Evolutionary conservation across 2,797 vertebrate species (phyloP), one percentile per base, ranked within the genome.

Genomic region (Syngnathus rostellatus): DNA sequence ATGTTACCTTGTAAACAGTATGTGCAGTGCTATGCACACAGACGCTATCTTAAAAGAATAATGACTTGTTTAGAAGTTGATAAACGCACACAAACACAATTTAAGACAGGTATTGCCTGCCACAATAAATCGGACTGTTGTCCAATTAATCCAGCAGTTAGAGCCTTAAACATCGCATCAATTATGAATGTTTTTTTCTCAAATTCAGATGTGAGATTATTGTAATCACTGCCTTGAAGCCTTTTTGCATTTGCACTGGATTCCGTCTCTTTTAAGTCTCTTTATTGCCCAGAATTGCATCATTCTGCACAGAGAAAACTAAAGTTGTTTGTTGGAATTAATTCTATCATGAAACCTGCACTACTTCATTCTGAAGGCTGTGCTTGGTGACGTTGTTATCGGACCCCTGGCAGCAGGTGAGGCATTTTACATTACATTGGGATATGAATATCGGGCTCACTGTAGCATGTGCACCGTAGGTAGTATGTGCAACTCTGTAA

Each of bases 211-310:
- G 73, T 70, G 68, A 77, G 77, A 81, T 82, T 83, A 79, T 82
- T 81, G 10, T 76, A 81, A 81, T 79, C 68, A 66, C 65, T 1
- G 71, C 73, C 74, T 81, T 66, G 43, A 46, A 74, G 76, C 51
- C 72, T 66, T 72, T 61, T 46, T 67, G 70, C 65, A 63, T 9
- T 60, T 63, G 68, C 74, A 69, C 50, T n/a, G 37, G 64, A 19
- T 62, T 57, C 73, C 70, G 74, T 63, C 66, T 71, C 67, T 65
- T 37, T 71, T 63, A 74, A 39, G 46, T 65, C 60, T 10, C 48
- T 62, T 79, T 74, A 83, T 88, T 86, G 68, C 85, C 6, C 9
- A 9, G 50, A 1, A 53, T 88, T 87, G 79, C 85, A 79, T 87
- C 84, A 86, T 76, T 76, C 76, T 69, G 55, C 69, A 74, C 58